Evolutionary conservation across 2,797 vertebrate species (phyloP).

Genomic region (Masticophis lateralis): DNA sequence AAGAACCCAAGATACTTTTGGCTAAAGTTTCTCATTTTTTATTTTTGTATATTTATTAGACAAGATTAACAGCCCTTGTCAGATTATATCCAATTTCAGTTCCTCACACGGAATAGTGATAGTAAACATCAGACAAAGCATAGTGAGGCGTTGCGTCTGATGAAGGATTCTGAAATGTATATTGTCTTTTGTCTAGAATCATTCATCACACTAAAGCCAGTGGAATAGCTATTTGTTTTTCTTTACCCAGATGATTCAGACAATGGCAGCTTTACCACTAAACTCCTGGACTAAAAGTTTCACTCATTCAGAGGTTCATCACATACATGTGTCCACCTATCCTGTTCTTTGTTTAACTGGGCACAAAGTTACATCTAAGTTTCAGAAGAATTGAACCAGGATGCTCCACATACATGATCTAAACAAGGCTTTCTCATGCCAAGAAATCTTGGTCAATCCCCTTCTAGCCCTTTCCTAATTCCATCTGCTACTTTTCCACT

Average conservation of each 20-base stretch:
- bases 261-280: background rate
- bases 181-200: background rate
- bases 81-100: conserved; percentile 9
- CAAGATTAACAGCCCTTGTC: conserved; percentile 5
- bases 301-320: background rate
- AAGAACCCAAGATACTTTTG: background rate
- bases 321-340: background rate
- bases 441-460: background rate
- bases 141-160: background rate
- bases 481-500: background rate
- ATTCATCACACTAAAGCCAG: background rate
- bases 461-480: background rate
- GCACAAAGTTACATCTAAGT: background rate
- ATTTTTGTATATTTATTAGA: background rate
- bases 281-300: background rate
- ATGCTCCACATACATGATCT: background rate
- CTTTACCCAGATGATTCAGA: background rate
- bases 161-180: background rate
- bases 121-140: background rate
- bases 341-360: background rate
- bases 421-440: background rate
- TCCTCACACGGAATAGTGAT: background rate
- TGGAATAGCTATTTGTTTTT: background rate
- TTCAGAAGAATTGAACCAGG: background rate
- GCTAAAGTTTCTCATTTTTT: background rate